These are phyloP conservation scores for Papilio xuthus DNA, from an alignment of 1,140 invertebrate species.

Conservation along the genomic window DNA sequence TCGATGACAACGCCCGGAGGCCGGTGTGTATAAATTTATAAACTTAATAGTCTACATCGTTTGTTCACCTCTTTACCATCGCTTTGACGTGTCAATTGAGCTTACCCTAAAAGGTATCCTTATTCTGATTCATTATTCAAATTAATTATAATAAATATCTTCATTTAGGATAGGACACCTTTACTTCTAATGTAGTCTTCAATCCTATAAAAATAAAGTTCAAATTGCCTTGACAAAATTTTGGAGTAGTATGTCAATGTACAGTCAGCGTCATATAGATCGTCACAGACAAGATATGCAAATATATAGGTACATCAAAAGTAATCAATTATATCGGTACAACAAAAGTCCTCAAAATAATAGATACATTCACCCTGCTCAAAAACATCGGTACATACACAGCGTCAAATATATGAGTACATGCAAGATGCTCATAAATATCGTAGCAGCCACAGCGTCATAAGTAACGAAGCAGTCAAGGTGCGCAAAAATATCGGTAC, in stretches of 20 bases:
- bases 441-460: too few species aligned
- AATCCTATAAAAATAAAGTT: neutral
- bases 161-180: neutral
- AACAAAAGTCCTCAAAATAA: too few species aligned
- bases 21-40: conserved; percentile 9
- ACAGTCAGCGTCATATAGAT: too few species aligned
- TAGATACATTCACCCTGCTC: too few species aligned
- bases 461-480: too few species aligned
- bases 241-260: neutral
- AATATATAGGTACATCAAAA: too few species aligned
- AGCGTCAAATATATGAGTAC: too few species aligned
- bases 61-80: conserved; percentile 29
- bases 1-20: neutral
- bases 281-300: too few species aligned
- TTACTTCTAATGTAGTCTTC: neutral
- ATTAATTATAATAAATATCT: conserved; percentile 19
- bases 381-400: too few species aligned
- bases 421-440: too few species aligned
- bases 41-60: conserved; percentile 15
- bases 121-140: conserved; percentile 13
- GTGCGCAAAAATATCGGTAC: too few species aligned
- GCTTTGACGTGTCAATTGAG: conserved; percentile 8
- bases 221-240: neutral
- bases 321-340: too few species aligned
- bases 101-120: conserved; percentile 14